Evolutionary conservation across 2,888 invertebrate species (phyloP).

Genomic region (Lepidocyrtoides sp.): DNA sequence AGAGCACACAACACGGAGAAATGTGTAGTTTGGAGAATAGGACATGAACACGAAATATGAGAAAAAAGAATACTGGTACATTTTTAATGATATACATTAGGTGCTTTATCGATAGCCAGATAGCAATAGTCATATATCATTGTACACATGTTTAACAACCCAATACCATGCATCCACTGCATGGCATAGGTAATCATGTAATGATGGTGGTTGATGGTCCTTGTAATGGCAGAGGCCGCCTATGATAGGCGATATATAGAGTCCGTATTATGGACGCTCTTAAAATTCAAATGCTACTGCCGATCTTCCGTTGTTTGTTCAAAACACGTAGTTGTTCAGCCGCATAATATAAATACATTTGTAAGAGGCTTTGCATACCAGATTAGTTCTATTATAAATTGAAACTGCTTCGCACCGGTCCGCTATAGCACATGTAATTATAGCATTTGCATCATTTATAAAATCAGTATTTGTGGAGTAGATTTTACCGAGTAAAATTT

Average conservation of each 20-base stretch:
- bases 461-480: not conserved
- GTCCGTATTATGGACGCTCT: not conserved
- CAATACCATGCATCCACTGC: constrained; percentile 39
- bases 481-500: not conserved
- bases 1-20: not conserved
- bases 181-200: constrained; percentile 15
- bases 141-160: not conserved
- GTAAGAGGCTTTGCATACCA: not conserved
- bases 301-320: constrained; percentile 45
- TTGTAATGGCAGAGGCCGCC: not conserved
- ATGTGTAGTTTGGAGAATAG: not conserved
- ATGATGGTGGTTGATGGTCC: constrained; percentile 17
- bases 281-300: constrained; percentile 3
- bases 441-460: not conserved
- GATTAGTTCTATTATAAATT: constrained; percentile 14
- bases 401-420: constrained; percentile 59
- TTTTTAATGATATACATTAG: constrained; percentile 32
- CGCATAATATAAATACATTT: constrained; percentile 31
- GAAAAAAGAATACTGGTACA: not conserved
- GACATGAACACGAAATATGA: not conserved
- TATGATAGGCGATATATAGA: not conserved
- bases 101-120: constrained; percentile 3
- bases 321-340: constrained; percentile 12
- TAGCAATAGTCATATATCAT: not conserved
- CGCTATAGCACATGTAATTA: constrained; percentile 9